Base-by-base conservation (phyloP, 2,888 invertebrate genomes). In the Tetragonisca angustula region DNA sequence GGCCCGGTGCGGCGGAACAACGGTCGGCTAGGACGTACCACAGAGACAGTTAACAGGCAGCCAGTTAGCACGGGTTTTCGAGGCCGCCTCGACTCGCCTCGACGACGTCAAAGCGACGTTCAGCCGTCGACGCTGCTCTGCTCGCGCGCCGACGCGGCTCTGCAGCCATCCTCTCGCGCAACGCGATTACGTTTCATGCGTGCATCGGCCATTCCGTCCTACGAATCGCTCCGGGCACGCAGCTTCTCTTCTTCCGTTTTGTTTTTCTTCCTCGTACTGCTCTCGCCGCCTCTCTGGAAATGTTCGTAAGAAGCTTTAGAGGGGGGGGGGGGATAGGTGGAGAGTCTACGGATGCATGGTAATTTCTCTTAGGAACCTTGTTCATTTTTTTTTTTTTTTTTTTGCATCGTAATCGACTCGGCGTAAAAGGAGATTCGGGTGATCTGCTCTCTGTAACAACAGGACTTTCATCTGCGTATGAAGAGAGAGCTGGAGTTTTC, bases 101-200 rank as follows among this genome's bases (percentile, higher is more conserved):
- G 85, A 80, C 85, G 80, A 85, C 85, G 85, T 85, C 84, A 79
- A 79, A 84, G 50, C 73, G 76, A 79, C 84, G 84, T 78, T 59
- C 56, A 72, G 74, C 59, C 74, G 84, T 82, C 86, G 76, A 76
- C 81, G 85, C 70, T 73, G 76, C 56, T 70, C 19, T 43, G 70
- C 75, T 64, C 72, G 77, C 87, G 84, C 89, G 89, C 89, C 88
- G 83, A 80, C 89, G 88, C 82, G 82, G 36, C 32, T 73, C 76
- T 70, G 72, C 82, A 65, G 67, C 71, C 71, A 2, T 67, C 61
- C 61, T 69, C 61, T 61, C 80, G 83, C 83, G 85, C 87, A 79
- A 71, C 86, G 78, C 83, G 78, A 52, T 77, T 76, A 73, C 78
- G 82, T 75, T 78, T 68, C 81, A 62, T 84, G 77, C 81, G 71